A percentile compares a stretch with the other conserved stretches of the same genome.
phyloP scores from a whole-genome alignment of 2,888 invertebrate genomes.

The Apodemia mormo region DNA sequence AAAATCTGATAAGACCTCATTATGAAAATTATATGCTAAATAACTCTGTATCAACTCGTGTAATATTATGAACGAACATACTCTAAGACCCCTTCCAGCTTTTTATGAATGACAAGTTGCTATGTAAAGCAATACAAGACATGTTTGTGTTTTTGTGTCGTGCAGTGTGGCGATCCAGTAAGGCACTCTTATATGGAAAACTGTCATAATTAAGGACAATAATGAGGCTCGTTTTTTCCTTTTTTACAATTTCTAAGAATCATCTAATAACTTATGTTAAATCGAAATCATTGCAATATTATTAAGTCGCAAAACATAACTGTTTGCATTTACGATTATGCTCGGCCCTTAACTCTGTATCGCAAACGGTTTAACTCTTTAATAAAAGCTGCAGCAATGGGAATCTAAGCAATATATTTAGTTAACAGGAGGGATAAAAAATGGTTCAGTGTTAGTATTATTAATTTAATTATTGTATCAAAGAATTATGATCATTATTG shows the following conservation, averaged over 20 bases:
- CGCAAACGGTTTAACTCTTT: too few relatives aligned
- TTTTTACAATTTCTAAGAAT: constrained; percentile 64
- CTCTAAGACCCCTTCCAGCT: constrained; percentile 52
- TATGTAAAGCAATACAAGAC: constrained; percentile 58
- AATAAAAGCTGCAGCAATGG: too few relatives aligned
- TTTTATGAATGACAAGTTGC: constrained; percentile 61
- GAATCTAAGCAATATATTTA: too few relatives aligned
- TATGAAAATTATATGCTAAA: constrained; percentile 11
- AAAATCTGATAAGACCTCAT: not conserved
- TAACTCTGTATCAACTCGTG: constrained; percentile 7
- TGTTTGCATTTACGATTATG: not conserved
- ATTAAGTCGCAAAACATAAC: not conserved
- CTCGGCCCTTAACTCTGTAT: not conserved
- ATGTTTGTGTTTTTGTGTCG: constrained; percentile 61
- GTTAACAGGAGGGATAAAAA: too few relatives aligned
- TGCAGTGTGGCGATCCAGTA: constrained; percentile 57
- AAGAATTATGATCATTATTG: too few relatives aligned
- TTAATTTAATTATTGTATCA: too few relatives aligned
- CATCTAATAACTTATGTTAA: constrained; percentile 71
- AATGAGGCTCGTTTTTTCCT: constrained; percentile 66
- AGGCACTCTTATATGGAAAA: constrained; percentile 73
- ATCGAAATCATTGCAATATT: constrained; percentile 30
- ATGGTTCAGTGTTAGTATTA: too few relatives aligned
- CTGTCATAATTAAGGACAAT: constrained; percentile 80
- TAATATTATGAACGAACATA: constrained; percentile 7